Conservation (phyloP, 2,888 invertebrate genomes). For the Furcula furcula region DNA sequence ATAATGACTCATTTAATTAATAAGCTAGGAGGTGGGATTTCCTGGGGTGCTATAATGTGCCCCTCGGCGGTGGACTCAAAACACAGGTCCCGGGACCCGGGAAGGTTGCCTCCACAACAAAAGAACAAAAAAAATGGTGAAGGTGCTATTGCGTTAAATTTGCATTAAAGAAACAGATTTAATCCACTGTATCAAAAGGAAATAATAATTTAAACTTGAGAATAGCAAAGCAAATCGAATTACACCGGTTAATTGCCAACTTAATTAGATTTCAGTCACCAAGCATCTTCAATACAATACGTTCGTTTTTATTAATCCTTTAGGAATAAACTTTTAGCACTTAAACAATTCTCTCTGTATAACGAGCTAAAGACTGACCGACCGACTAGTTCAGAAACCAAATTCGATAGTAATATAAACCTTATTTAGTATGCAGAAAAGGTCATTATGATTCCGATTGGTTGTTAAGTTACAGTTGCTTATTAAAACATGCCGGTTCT, state of each 20-base stretch:
- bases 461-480: slow-evolving; percentile 17
- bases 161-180: neutral
- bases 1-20: too few relatives aligned
- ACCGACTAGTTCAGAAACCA: slow-evolving; percentile 24
- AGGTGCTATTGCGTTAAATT: too few relatives aligned
- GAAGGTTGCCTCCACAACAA: too few relatives aligned
- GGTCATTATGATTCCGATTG: slow-evolving; percentile 23
- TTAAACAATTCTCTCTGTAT: slow-evolving; percentile 44
- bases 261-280: slow-evolving; percentile 33
- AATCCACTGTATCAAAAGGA: neutral
- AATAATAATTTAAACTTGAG: slow-evolving; percentile 8
- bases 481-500: slow-evolving; percentile 44
- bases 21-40: too few relatives aligned
- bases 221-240: slow-evolving; percentile 24
- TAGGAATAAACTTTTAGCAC: slow-evolving; percentile 32
- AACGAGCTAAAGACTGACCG: slow-evolving; percentile 47
- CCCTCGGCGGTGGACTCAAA: too few relatives aligned
- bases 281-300: slow-evolving; percentile 21
- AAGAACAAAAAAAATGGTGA: too few relatives aligned
- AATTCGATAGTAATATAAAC: slow-evolving; percentile 6
- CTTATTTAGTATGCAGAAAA: slow-evolving; percentile 20
- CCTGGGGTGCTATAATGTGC: too few relatives aligned
- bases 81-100: too few relatives aligned
- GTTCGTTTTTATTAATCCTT: slow-evolving; percentile 16
- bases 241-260: slow-evolving; percentile 26